A percentile compares a stretch with the other conserved stretches of the same genome.
Evolutionary conservation across 2,797 vertebrate species (phyloP).

Genomic region (Mormyrus proboscirostris): DNA sequence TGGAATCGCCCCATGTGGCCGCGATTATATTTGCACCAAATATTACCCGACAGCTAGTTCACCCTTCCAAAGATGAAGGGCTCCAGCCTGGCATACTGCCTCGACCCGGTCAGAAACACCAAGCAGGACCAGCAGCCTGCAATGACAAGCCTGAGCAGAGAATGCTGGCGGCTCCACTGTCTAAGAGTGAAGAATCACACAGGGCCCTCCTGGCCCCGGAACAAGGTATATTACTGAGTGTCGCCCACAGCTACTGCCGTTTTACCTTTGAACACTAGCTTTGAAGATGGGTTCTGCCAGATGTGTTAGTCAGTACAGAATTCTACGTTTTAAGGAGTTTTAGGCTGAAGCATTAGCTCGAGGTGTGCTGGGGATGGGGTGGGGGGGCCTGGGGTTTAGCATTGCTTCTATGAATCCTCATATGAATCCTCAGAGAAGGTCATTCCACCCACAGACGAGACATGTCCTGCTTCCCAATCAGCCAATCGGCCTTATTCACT

Average conservation of each 20-base stretch:
- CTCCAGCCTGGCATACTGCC: neutral
- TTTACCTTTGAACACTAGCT: neutral
- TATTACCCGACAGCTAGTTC: neutral
- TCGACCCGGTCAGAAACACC: neutral
- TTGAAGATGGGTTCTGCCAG: neutral
- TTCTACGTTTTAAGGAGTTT: neutral
- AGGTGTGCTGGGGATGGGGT: neutral
- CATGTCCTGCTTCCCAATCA: neutral
- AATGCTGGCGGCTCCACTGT: neutral
- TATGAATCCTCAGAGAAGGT: neutral
- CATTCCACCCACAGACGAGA: neutral
- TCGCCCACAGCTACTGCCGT: neutral
- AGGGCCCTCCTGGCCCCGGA: neutral
- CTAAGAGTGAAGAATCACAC: neutral
- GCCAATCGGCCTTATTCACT: neutral
- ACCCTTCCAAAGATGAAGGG: neutral
- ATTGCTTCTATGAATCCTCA: neutral
- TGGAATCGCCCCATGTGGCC: neutral
- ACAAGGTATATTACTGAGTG: neutral
- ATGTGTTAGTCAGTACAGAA: neutral
- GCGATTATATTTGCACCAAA: neutral
- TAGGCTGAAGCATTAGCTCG: neutral
- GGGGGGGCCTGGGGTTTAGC: neutral
- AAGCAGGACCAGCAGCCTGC: neutral
- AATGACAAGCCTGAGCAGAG: neutral